Evolutionary conservation across 2,888 invertebrate genomes (phyloP), one percentile per base, ranked within the genome.

Genomic region (Pyrrhosoma nymphula): DNA sequence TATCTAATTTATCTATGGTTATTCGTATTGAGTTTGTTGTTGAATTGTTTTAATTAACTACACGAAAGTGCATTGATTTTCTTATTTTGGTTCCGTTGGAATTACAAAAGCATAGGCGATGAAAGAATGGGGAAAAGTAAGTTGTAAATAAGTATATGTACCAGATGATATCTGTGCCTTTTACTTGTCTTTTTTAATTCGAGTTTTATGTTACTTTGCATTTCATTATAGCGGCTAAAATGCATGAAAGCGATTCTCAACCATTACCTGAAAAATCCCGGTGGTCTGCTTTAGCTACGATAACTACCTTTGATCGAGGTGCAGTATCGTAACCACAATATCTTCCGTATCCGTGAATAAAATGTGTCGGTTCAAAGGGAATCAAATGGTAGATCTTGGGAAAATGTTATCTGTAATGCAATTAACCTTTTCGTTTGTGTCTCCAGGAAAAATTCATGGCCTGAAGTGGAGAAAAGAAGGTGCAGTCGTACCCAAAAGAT

Each of bases 251-350:
- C 47, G 93, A 69, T 47, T 69, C 93, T 75, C 63, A 93, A n/a
- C 69, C 35, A 16, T 1, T 39, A 35, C 69, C 75, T 69, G 63
- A 69, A 18, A 55, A 93, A 4, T 69, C 69, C n/a, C 14, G 63
- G 1, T 93, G 93, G 93, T 93, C 93, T 16, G n/a, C 23, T 47
- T n/a, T 93, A n/a, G 12, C 93, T 12, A 93, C 93, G 3, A 93
- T 93, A 16, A 93, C 93, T 69, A 93, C 93, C 35, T 93, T 93
- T 75, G 93, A 93, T 23, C 39, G 93, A 93, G 93, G 93, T 93
- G 63, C 35, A 75, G 60, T 60, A 26, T 14, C 16, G 35, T 20
- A 26, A 69, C 69, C 69, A 26, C 4, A 2, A 14, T 10, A 20
- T 60, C 20, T 60, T 60, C 20, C 16, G 18, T 60, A 14, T 2